Base-by-base conservation (phyloP, 2,797 vertebrate genomes). In the Sebastes diploproa region DNA sequence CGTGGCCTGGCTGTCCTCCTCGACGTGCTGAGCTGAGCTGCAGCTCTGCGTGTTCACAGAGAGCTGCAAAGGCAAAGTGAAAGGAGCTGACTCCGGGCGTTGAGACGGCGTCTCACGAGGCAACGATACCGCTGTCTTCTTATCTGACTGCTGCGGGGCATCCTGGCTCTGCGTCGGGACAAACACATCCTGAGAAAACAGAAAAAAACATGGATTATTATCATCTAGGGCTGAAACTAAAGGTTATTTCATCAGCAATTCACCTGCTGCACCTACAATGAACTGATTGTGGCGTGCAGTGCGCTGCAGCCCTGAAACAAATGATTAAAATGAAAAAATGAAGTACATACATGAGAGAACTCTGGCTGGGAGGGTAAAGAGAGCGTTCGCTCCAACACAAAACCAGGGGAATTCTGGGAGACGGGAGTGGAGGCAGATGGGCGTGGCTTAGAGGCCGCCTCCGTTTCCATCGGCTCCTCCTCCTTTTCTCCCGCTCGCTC, bases 301-400 rank as follows among this genome's bases (percentile, higher is more conserved):
- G 20, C 7, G 7, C 25, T 29, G 50, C 23, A 66, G 18, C 20
- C 7, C 9, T 14, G 16, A 34, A 27, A 32, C 30, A 11, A 54
- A 1, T 29, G 27, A 30, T 67, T 55, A 11, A 34, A 72, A 16
- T 20, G 36, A 52, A 13, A 66, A 46, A 36, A 9, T 1, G 6
- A 81, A 82, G 55, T 65, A 81, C 97, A 80, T 92, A 99, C 98
- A 22, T 99, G 97, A 81, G 98, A 99, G 80, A 99, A 97, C 38
- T 98, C 96, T 0, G 98, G 98, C 86, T 98, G 98, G 10, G 97
- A 97, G 4, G 98, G 98, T 32, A 97, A 4, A 56, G 96, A 93
- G 5, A 97, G 91, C 13, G 93, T 93, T 74, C 84, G 90, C 27
- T 96, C 96, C 22, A 96, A 81, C 36, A 84, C 90, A 77, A 96